Evolutionary conservation across 2,113 vertebrate genomes (phyloP).

Genomic region (Isurus oxyrinchus): DNA sequence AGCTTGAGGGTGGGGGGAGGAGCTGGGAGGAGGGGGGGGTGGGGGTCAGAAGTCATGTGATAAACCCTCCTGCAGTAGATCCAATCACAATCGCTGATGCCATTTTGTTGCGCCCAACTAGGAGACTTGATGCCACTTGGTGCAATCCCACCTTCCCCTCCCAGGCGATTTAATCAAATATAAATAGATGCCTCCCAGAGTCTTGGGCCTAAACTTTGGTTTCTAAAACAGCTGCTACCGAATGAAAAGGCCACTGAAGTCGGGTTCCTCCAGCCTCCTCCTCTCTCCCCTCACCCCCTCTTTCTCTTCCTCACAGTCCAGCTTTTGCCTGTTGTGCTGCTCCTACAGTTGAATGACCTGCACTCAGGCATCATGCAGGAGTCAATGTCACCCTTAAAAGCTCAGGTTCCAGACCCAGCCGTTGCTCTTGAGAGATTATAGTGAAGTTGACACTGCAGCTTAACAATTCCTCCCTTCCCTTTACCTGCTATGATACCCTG

Average conservation of each 20-base stretch:
- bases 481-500: not conserved
- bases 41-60: not conserved
- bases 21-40: too few relatives aligned
- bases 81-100: not conserved
- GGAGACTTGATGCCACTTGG: not conserved
- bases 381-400: not conserved
- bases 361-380: not conserved
- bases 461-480: not conserved
- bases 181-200: not conserved
- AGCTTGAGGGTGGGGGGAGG: too few relatives aligned
- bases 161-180: not conserved
- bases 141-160: not conserved
- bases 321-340: too few relatives aligned
- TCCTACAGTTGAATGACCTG: not conserved
- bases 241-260: not conserved
- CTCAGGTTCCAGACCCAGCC: not conserved
- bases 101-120: not conserved
- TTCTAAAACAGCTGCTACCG: not conserved
- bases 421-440: not conserved
- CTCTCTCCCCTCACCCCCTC: not conserved
- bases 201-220: not conserved
- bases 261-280: not conserved
- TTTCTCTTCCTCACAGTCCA: not conserved
- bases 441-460: not conserved
- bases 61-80: not conserved